Base-by-base conservation (phyloP, 2,888 invertebrate species). In the Tenthredo distinguenda region DNA sequence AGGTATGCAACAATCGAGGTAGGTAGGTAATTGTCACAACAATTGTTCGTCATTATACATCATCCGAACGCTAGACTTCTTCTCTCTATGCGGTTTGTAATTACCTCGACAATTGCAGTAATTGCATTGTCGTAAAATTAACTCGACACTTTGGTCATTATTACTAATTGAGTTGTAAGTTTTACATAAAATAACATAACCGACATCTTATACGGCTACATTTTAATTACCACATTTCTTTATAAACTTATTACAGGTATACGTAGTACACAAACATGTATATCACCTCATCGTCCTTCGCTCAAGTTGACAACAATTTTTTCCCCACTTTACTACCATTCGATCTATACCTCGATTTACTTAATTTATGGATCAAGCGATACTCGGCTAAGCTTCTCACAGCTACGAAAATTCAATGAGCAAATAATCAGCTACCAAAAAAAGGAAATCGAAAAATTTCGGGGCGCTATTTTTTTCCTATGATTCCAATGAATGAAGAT, bases 101-200 rank as follows among this genome's bases (percentile, higher is more conserved):
- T 81, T 81, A 26, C 62, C 9, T 55, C 81, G 10, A 26, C 81
- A 81, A 81, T 81, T 81, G 37, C 37, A 62, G 81, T 81, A 81
- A 81, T 81, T 81, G 81, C 62, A 81, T 62, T 81, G 81, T 81
- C 81, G 37, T 81, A 81, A 81, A 62, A 81, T 81, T 81, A 81
- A 62, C 58, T 81, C 37, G 15, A 81, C 62, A 58, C 81, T 58
- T 81, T 58, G 40, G 81, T 81, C 58, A 81, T 81, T 81, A 81
- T 37, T 62, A 6, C 58, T 81, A 81, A 81, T 81, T 81, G 81
- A 81, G 81, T 62, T 62, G 81, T 62, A 62, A 81, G 40, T 62
- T 81, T 81, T 58, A 62, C 37, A 40, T 62, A 62, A 81, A 81
- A 62, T 81, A 62, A 81, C 40, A 81, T n/a, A 34, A 50, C 50